Conservation (phyloP, 2,888 invertebrate species). For the Hypselothyrea guttata region DNA sequence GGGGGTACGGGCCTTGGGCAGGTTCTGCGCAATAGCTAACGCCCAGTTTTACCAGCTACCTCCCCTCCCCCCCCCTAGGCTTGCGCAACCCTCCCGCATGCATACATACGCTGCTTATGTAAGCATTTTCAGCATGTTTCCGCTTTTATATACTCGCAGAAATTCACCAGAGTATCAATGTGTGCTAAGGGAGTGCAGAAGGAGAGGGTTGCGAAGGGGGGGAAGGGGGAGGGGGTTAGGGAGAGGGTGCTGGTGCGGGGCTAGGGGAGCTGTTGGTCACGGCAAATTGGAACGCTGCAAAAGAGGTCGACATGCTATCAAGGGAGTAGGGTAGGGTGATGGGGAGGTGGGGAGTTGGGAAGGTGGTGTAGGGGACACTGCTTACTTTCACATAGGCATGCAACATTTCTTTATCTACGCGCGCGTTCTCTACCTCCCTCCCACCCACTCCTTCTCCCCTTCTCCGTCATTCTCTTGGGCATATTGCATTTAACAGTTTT, state of each 20-base stretch:
- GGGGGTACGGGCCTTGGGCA: too few species aligned
- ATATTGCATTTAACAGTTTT: conserved; percentile 52
- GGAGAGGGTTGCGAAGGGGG: too few species aligned
- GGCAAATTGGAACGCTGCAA: background rate
- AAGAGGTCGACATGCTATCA: conserved; percentile 6
- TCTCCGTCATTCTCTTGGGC: background rate
- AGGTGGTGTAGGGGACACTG: background rate
- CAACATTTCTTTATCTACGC: background rate
- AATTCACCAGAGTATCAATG: conserved; percentile 24
- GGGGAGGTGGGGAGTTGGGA: background rate
- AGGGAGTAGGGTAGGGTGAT: background rate
- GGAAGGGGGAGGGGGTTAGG: too few species aligned
- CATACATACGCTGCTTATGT: conserved; percentile 56
- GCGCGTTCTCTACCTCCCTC: background rate
- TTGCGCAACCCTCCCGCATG: conserved; percentile 6
- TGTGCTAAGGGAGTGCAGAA: background rate
- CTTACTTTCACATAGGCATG: conserved; percentile 26
- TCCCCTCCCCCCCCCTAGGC: background rate
- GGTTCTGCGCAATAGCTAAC: conserved; percentile 45
- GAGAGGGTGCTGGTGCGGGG: too few species aligned
- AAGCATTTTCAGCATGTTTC: conserved; percentile 75
- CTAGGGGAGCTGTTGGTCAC: background rate
- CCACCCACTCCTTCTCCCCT: background rate
- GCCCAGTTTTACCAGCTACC: conserved; percentile 25
- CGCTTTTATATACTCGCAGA: conserved; percentile 61